A percentile compares a stretch with the other conserved stretches of the same genome.
These are phyloP conservation scores for Mimas tiliae DNA, from an alignment of 2,888 invertebrate species.

Conservation along the genomic window DNA sequence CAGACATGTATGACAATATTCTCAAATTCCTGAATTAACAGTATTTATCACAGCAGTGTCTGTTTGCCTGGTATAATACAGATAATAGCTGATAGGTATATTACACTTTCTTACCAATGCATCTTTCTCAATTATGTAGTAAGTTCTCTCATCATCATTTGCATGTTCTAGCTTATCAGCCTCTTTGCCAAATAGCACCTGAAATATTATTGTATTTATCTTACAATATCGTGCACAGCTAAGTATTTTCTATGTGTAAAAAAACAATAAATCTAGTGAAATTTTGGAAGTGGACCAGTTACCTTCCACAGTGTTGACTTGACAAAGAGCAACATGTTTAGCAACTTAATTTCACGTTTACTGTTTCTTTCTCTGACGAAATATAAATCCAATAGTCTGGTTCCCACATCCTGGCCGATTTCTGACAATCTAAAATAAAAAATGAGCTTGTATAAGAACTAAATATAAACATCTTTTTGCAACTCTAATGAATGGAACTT, in stretches of 20 bases:
- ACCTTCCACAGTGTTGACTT: conserved; percentile 99
- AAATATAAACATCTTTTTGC: background rate
- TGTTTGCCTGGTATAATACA: too few relatives aligned
- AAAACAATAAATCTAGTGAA: too few relatives aligned
- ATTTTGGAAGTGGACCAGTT: too few relatives aligned
- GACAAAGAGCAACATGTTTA: conserved; percentile 97
- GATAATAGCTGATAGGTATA: too few relatives aligned
- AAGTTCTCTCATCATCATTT: conserved; percentile 98
- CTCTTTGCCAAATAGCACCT: conserved; percentile 98
- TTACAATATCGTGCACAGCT: too few relatives aligned
- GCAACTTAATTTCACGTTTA: conserved; percentile 96
- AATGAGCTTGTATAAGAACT: background rate
- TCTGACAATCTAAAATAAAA: conserved; percentile 91
- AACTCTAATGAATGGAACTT: conserved; percentile 52
- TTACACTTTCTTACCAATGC: conserved; percentile 87
- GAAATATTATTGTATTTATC: conserved; percentile 41
- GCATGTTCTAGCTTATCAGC: conserved; percentile 99
- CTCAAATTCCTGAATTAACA: too few relatives aligned
- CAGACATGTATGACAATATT: too few relatives aligned
- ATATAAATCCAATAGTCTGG: conserved; percentile 95
- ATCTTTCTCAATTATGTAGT: conserved; percentile 99
- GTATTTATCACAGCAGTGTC: too few relatives aligned
- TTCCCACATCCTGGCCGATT: conserved; percentile 97
- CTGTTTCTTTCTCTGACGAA: conserved; percentile 96
- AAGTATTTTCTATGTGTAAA: too few relatives aligned